These are phyloP conservation scores for Dasyprocta punctata DNA, from an alignment of 2,113 vertebrate species.

Conservation along the genomic window DNA sequence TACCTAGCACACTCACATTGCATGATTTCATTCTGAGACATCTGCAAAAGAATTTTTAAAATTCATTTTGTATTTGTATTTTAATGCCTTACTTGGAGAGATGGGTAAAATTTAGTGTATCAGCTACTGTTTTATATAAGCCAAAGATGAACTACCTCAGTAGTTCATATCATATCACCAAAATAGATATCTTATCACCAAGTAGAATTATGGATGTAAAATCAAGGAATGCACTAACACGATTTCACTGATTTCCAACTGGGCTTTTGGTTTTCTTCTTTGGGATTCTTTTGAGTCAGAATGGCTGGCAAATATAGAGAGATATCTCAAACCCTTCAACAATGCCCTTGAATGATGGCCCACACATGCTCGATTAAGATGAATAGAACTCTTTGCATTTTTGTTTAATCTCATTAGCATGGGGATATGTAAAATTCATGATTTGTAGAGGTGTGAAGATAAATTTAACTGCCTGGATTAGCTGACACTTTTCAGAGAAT, in stretches of 20 bases:
- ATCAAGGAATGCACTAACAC: not conserved
- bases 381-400: slow-evolving; percentile 82
- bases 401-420: slow-evolving; percentile 82
- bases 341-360: slow-evolving; percentile 67
- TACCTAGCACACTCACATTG: not conserved
- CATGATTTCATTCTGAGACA: not conserved
- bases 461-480: slow-evolving; percentile 80
- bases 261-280: not conserved
- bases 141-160: not conserved
- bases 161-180: not conserved
- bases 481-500: slow-evolving; percentile 68
- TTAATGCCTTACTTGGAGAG: not conserved
- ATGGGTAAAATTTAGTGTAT: not conserved
- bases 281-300: slow-evolving; percentile 53
- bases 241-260: slow-evolving; percentile 33
- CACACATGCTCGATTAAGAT: slow-evolving; percentile 72
- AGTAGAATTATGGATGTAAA: not conserved
- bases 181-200: not conserved
- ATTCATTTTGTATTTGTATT: not conserved
- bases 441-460: slow-evolving; percentile 67
- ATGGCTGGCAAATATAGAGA: slow-evolving; percentile 66
- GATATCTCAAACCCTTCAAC: slow-evolving; percentile 78
- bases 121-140: not conserved
- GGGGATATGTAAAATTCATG: slow-evolving; percentile 58
- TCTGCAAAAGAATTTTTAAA: not conserved